Base-by-base conservation (phyloP, 1,140 invertebrate species). In the Pseudomyrmex sp. region DNA sequence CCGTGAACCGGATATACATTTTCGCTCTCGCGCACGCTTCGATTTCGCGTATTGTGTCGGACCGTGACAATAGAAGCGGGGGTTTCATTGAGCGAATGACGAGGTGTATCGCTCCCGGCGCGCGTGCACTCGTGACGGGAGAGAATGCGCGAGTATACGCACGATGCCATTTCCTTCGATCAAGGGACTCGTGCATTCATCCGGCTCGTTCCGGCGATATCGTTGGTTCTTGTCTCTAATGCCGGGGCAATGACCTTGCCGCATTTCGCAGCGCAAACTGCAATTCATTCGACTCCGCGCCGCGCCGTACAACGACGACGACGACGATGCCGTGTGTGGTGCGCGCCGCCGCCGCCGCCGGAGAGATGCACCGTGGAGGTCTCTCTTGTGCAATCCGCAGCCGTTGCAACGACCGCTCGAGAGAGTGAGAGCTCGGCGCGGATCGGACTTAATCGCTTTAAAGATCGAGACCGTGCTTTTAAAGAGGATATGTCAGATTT, bases 221-320 rank as follows among this genome's bases (percentile, higher is more conserved):
- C 87, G 88, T 87, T 88, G 79, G 70, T 65, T 87, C 74, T 74
- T 82, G 85, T 76, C 88, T 77, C 88, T 90, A 90, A 90, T 87
- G 88, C 66, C 89, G 82, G 88, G 77, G 88, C 88, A 90, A 90
- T 89, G 89, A 90, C 89, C 89, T 90, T 90, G 89, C 89, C 85
- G 88, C 69, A 86, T 90, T 90, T 90, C 84, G 77, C 77, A 62
- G 69, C 79, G 82, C 76, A 88, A 89, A 89, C 86, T 88, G 86
- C 89, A 86, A 90, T 85, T 88, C 85, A 85, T 86, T 83, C 82
- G 58, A 18, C 69, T 82, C 46, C 35, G 35, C 35, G 35, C 35
- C 35, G 35, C 79, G 82, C 59, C 54, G 61, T 10, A 50, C n/a
- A n/a, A n/a, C 58, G 18, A 18, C 18, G 18, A 23, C 20, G 26